A percentile compares a stretch with the other conserved stretches of the same genome.
These are phyloP conservation scores for Catocala nupta DNA, from an alignment of 2,888 invertebrate genomes.

Conservation along the genomic window DNA sequence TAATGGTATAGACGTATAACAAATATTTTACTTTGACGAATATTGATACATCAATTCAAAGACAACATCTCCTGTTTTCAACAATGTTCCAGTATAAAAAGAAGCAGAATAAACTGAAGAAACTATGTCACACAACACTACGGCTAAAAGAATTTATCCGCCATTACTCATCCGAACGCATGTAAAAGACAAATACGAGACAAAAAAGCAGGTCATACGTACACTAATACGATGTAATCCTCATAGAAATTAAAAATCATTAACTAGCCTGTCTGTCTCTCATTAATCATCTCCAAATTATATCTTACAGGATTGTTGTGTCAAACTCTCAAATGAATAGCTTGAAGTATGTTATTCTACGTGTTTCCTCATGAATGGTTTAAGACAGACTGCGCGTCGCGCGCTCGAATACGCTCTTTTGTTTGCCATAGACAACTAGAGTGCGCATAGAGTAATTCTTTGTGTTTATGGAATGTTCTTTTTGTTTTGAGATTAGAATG, in stretches of 20 bases:
- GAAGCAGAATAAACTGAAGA: conserved; percentile 13
- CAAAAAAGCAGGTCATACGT: conserved; percentile 54
- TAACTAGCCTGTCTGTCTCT: conserved; percentile 48
- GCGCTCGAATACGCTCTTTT: conserved; percentile 60
- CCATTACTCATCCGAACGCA: conserved; percentile 47
- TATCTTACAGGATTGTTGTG: conserved; percentile 48
- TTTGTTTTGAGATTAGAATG: conserved; percentile 48
- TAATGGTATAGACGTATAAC: too few species aligned
- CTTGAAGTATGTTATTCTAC: conserved; percentile 57
- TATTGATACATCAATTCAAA: background rate
- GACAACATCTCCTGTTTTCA: conserved; percentile 22
- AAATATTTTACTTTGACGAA: too few species aligned
- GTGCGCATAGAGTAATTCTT: conserved; percentile 56
- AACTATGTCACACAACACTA: conserved; percentile 22
- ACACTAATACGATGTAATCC: conserved; percentile 72
- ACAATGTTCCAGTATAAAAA: background rate
- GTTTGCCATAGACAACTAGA: conserved; percentile 67
- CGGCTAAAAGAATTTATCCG: conserved; percentile 43
- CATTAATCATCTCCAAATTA: conserved; percentile 63
- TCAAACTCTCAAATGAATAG: conserved; percentile 67
- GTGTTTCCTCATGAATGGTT: conserved; percentile 58
- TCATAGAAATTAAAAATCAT: conserved; percentile 72
- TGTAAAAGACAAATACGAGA: conserved; percentile 32
- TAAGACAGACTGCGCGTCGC: conserved; percentile 73
- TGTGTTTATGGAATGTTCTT: conserved; percentile 61